These are phyloP conservation scores for Buceros bicornis DNA, from an alignment of 2,797 vertebrate genomes.

Conservation along the genomic window DNA sequence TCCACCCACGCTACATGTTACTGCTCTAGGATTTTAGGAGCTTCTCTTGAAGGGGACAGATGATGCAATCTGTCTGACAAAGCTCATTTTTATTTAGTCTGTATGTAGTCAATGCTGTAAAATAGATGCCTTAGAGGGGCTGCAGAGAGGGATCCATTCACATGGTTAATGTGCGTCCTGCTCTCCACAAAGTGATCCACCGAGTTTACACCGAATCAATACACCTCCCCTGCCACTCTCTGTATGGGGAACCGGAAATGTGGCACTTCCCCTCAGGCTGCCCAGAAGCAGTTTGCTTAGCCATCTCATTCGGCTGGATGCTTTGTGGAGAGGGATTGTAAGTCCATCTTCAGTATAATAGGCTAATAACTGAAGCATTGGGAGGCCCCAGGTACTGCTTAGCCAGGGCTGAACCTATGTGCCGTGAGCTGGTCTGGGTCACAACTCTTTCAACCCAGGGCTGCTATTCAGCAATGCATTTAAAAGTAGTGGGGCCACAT, in stretches of 20 bases:
- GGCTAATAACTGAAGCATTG: not conserved
- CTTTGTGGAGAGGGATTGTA: not conserved
- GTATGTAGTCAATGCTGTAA: not conserved
- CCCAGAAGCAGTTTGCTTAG: not conserved
- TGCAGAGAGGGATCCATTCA: not conserved
- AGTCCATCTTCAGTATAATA: not conserved
- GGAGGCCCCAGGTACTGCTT: not conserved
- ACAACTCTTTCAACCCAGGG: not conserved
- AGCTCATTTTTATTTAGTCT: not conserved
- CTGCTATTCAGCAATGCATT: not conserved
- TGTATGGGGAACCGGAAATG: not conserved
- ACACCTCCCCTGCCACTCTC: not conserved
- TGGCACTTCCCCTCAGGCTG: not conserved
- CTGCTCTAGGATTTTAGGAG: not conserved
- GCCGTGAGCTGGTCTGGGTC: not conserved
- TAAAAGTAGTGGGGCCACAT: not conserved
- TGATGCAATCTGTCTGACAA: not conserved
- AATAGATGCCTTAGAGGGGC: not conserved
- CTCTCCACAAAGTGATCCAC: not conserved
- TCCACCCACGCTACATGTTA: not conserved
- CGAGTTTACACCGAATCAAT: not conserved
- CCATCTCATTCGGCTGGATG: not conserved
- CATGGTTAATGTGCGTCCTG: accelerated
- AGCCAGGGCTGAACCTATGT: not conserved
- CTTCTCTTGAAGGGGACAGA: not conserved